Base-by-base conservation (phyloP, 37 sponge, comb jelly and placozoan genomes). In the Agelas oroides region DNA sequence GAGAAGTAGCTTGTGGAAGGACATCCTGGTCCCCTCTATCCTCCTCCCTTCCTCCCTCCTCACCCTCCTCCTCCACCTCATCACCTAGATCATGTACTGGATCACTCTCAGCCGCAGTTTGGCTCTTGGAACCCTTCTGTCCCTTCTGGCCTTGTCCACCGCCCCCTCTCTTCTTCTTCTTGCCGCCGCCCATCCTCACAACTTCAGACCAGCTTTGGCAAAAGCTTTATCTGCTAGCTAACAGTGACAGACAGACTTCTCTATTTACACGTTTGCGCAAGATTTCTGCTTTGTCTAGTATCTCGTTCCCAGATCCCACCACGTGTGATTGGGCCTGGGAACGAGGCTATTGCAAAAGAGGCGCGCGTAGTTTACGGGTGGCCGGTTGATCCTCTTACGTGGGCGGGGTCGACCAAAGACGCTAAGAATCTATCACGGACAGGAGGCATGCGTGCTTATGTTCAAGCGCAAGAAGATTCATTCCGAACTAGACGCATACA, bases 151-250 rank as follows among this genome's bases (percentile, higher is more conserved):
- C 73, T 72, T 62, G 25, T 36, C 63, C 70, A 56, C 46, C 72
- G 18, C 64, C 69, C 55, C 53, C 65, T 60, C 74, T 73, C 71
- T 89, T 89, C 59, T 73, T 71, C 33, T 89, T 89, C 39, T 70
- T 82, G 2, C 83, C 83, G 30, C 81, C 81, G 33, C 46, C 76
- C 83, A 75, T 89, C 59, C 53, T 68, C 25, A 18, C 24, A 61
- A 53, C 30, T n/a, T n/a, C n/a, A n/a, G n/a, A n/a, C n/a, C n/a
- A n/a, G n/a, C n/a, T n/a, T n/a, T n/a, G n/a, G n/a, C n/a, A n/a
- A n/a, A n/a, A n/a, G n/a, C n/a, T n/a, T n/a, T n/a, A n/a, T n/a
- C n/a, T n/a, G n/a, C n/a, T n/a, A n/a, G n/a, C n/a, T n/a, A n/a
- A n/a, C n/a, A n/a, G n/a, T n/a, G n/a, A n/a, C n/a, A n/a, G n/a